These are phyloP conservation scores for Chlorops oryzae DNA, from an alignment of 1,140 invertebrate genomes.

Conservation along the genomic window DNA sequence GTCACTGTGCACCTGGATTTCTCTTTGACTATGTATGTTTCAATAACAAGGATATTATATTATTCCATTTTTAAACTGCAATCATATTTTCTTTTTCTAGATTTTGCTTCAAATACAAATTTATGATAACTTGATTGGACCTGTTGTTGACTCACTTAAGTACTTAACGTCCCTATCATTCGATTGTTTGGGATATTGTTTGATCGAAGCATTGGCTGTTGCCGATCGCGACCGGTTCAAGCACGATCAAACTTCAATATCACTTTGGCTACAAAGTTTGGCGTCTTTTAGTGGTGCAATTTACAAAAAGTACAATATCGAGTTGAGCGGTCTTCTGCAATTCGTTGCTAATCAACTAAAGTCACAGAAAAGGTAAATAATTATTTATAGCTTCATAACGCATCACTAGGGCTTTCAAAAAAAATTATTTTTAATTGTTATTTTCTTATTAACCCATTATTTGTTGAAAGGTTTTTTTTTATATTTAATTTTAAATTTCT, in stretches of 20 bases:
- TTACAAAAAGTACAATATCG: conserved; percentile 96
- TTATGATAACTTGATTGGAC: conserved; percentile 94
- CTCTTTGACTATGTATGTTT: conserved; percentile 88
- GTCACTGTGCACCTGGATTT: conserved; percentile 90
- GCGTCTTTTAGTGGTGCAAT: conserved; percentile 91
- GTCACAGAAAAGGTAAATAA: conserved; percentile 78
- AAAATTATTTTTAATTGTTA: too few relatives aligned
- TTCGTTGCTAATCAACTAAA: conserved; percentile 97
- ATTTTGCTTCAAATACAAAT: conserved; percentile 88
- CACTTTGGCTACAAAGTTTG: conserved; percentile 89
- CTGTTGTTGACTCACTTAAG: conserved; percentile 96
- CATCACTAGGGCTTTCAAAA: too few relatives aligned
- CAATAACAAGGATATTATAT: conserved; percentile 58
- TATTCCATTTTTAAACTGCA: background rate
- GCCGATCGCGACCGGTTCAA: conserved; percentile 73
- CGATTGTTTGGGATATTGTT: conserved; percentile 92
- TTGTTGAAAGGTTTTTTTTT: background rate
- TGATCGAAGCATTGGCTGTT: conserved; percentile 83
- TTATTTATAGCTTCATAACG: background rate
- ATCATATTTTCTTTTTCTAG: conserved; percentile 40
- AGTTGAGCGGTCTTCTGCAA: conserved; percentile 89
- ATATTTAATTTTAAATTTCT: background rate
- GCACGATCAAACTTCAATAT: conserved; percentile 88
- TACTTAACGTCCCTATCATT: conserved; percentile 94
- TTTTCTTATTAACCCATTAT: background rate